Conservation (phyloP, 2,113 vertebrate genomes). For the Ibidorhyncha struthersii region DNA sequence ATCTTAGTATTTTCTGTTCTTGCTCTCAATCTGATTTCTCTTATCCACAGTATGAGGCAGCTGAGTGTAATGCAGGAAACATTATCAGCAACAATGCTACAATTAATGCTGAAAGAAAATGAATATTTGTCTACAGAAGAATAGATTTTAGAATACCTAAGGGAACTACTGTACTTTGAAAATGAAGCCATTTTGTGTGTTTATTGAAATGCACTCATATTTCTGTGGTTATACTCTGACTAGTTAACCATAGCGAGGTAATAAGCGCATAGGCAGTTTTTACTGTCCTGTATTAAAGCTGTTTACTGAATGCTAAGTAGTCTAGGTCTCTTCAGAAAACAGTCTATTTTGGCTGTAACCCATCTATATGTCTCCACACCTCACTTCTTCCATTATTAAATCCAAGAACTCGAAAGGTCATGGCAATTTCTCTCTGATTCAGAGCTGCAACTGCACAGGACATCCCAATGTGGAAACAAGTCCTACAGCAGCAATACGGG, state of each 20-base stretch:
- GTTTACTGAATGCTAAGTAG: slow-evolving; percentile 55
- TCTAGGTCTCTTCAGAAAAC: slow-evolving; percentile 14
- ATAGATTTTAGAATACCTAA: slow-evolving; percentile 43
- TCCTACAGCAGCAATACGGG: neutral
- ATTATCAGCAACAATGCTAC: slow-evolving; percentile 53
- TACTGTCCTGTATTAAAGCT: slow-evolving; percentile 29
- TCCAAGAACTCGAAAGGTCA: slow-evolving; percentile 31
- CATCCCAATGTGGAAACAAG: neutral
- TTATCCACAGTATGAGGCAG: slow-evolving; percentile 47
- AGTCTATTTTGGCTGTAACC: slow-evolving; percentile 28
- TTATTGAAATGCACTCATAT: slow-evolving; percentile 40
- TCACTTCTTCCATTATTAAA: slow-evolving; percentile 34
- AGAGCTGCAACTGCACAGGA: neutral
- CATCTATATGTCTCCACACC: slow-evolving; percentile 21
- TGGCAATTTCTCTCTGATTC: neutral
- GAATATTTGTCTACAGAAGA: slow-evolving; percentile 55
- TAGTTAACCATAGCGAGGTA: slow-evolving; percentile 60
- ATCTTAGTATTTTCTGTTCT: slow-evolving; percentile 52
- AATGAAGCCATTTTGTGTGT: slow-evolving; percentile 43
- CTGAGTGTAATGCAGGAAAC: slow-evolving; percentile 45
- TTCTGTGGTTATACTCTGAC: slow-evolving; percentile 36
- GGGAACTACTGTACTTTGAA: slow-evolving; percentile 50
- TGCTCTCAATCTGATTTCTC: slow-evolving; percentile 51
- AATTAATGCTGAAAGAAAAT: slow-evolving; percentile 64
- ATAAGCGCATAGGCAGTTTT: slow-evolving; percentile 28